Conservation (phyloP, 2,797 vertebrate species). For the Catharus ustulatus region DNA sequence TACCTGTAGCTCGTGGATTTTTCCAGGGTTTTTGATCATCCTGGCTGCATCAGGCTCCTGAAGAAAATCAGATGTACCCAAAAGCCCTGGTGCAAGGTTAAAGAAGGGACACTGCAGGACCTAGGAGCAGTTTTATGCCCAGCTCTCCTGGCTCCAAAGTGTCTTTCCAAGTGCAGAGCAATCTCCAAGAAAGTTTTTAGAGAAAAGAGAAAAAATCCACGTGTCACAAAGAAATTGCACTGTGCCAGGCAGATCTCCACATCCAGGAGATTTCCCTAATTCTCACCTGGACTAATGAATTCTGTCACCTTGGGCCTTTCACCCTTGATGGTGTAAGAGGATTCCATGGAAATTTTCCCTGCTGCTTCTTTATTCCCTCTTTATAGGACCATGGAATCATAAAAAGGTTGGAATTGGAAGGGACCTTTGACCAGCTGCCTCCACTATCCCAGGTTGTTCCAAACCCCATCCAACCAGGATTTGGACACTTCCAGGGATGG, state of each 20-base stretch:
- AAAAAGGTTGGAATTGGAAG: background rate
- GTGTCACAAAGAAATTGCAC: rapidly evolving
- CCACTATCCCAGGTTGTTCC: background rate
- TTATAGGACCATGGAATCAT: background rate
- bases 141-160: background rate
- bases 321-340: background rate
- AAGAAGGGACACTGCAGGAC: background rate
- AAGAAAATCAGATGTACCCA: background rate
- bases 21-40: background rate
- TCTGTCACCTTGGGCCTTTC: background rate
- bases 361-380: background rate
- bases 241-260: background rate
- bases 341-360: background rate
- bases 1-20: background rate
- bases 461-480: rapidly evolving
- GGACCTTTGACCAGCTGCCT: too few relatives aligned
- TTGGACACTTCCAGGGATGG: background rate
- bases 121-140: background rate
- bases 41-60: background rate
- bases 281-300: background rate
- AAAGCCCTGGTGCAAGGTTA: rapidly evolving
- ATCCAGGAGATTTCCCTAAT: background rate
- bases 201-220: background rate
- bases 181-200: background rate
- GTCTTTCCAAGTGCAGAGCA: background rate